Evolutionary conservation across 2,888 invertebrate species (phyloP), one percentile per base, ranked within the genome.

Genomic region (Schizaphis graminum): DNA sequence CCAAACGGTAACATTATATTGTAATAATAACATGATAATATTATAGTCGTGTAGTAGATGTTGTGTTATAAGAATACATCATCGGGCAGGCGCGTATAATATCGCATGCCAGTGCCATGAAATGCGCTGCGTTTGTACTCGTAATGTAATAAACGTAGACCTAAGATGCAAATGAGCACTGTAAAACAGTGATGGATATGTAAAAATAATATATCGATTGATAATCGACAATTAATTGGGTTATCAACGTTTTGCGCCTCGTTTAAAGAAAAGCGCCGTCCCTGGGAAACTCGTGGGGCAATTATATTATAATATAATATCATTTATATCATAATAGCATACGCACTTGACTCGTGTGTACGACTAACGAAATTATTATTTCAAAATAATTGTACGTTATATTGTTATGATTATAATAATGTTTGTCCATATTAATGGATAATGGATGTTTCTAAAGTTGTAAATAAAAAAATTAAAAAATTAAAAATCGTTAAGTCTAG

Each of bases 1-100:
- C 77, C 77, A 77, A 77, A 77, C 77, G 77, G 77, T 77, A 77
- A 77, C 77, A 77, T 77, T 77, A 77, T 77, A 77, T 77, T 77
- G 35, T 77, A 35, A 77, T 77, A 77, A 21, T 77, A 67, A 67
- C 35, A 35, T 67, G 13, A 67, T 67, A 35, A 35, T 10, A 35
- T 35, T 35, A 8, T 35, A 77, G 77, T 35, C 21, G 21, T 35
- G 35, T 77, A 35, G 35, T 77, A 35, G 35, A 35, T 8, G 21
- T 35, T 21, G 77, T 77, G 77, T 77, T 77, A 77, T 77, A 35
- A 77, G 77, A 77, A 77, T 77, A 77, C 77, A 77, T 53, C 21
- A 53, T 77, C 77, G 77, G 35, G 21, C 77, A 77, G 21, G 3
- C 77, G 35, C 77, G 21, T 77, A 35, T 77, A 77, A 35, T 77